Percentiles rank a stretch among this genome's conserved stretches.
phyloP scores from a whole-genome alignment of 2,797 vertebrate genomes.

The Atherinosoma microstoma region DNA sequence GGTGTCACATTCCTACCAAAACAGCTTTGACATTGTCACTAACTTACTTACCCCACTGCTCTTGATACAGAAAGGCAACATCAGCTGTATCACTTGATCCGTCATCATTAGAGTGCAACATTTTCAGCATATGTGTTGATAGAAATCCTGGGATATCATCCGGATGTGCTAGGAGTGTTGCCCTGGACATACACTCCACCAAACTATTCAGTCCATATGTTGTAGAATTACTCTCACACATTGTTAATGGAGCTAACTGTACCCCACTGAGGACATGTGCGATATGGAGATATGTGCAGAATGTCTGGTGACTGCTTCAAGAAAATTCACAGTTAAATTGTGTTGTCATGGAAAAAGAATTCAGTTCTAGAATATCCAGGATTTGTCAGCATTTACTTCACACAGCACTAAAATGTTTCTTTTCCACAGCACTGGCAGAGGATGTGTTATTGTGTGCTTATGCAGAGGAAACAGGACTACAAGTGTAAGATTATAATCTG shows the following conservation, averaged over 20 bases:
- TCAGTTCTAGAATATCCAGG: background rate
- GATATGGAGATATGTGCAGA: background rate
- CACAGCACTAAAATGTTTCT: background rate
- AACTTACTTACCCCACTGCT: conserved; percentile 15
- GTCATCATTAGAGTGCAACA: background rate
- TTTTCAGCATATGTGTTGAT: background rate
- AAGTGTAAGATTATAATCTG: background rate
- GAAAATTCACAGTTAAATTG: background rate
- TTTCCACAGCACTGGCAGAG: background rate
- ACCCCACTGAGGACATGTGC: background rate
- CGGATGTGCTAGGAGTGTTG: conserved; percentile 16
- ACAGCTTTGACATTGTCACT: background rate
- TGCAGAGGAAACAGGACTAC: background rate
- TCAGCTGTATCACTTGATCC: background rate
- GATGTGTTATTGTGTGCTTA: background rate
- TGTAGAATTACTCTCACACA: background rate
- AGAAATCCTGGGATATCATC: conserved; percentile 7
- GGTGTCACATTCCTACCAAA: background rate
- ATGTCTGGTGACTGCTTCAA: background rate
- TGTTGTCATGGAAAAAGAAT: conserved; percentile 1
- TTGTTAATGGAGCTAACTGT: background rate
- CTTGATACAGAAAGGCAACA: conserved; percentile 8
- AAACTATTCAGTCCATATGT: conserved; percentile 3
- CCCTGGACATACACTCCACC: conserved; percentile 13
- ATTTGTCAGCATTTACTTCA: background rate